phyloP scores from a whole-genome alignment of 2,113 vertebrate genomes.

The Sylvietta virens region DNA sequence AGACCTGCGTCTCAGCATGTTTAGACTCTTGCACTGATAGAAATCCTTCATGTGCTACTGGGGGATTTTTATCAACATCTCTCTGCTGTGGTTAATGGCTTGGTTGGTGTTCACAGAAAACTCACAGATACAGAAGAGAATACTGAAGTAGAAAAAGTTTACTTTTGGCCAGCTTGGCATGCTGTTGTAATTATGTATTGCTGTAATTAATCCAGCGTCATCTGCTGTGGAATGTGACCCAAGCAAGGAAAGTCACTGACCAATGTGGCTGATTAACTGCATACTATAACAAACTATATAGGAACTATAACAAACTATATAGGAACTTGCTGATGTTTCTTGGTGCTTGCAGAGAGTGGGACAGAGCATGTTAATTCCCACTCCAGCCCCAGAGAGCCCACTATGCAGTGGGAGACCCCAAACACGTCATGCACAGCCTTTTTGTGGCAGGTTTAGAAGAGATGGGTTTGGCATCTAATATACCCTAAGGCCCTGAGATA shows the following conservation, averaged over 20 bases:
- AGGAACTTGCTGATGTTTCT: background rate
- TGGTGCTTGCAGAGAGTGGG: background rate
- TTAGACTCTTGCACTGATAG: background rate
- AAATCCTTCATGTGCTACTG: background rate
- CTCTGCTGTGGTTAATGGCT: background rate
- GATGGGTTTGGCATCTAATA: background rate
- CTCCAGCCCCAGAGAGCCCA: background rate
- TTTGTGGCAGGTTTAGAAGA: background rate
- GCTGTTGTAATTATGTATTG: background rate
- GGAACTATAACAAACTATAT: background rate
- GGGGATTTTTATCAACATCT: background rate
- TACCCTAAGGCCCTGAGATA: fast-evolving
- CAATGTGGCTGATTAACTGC: background rate
- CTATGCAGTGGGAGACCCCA: background rate
- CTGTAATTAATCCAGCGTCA: background rate
- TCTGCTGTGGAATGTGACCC: background rate
- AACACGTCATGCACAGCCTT: background rate
- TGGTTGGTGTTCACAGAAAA: background rate
- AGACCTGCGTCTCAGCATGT: fast-evolving
- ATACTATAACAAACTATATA: background rate
- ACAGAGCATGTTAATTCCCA: background rate
- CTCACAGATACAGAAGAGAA: background rate
- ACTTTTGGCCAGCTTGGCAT: background rate
- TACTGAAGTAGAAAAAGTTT: background rate
- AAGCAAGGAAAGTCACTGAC: background rate